A percentile compares a stretch with the other conserved stretches of the same genome.
Conservation (phyloP, 92 coral and sea anemone species). For the Epizoanthus scotinus region DNA sequence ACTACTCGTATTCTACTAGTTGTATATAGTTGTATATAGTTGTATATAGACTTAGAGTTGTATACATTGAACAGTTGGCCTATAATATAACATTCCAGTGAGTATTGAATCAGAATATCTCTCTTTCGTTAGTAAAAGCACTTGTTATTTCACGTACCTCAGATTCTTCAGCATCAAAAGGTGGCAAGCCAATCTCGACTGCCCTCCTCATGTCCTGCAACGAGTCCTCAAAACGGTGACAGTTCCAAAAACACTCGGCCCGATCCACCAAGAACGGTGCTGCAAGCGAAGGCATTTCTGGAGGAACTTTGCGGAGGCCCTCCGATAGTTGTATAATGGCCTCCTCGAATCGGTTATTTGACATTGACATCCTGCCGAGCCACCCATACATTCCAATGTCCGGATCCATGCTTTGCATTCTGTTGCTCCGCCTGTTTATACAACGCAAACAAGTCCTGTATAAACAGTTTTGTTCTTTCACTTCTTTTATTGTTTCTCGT, state of each 20-base stretch:
- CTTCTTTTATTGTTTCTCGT: too few species aligned
- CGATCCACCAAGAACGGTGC: constrained; percentile 28
- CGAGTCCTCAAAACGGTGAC: constrained; percentile 2
- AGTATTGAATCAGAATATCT: too few species aligned
- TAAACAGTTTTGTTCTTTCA: too few species aligned
- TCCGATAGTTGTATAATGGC: not conserved
- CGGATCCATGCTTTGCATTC: not conserved
- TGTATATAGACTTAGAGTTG: too few species aligned
- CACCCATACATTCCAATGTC: not conserved
- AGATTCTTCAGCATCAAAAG: constrained; percentile 16
- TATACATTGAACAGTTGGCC: too few species aligned
- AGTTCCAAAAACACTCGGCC: constrained; percentile 20
- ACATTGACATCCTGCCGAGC: constrained; percentile 15
- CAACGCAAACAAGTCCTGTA: too few species aligned
- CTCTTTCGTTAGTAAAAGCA: too few species aligned
- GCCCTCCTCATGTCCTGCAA: constrained; percentile 22
- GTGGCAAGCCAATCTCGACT: constrained; percentile 2
- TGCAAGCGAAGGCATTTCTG: not conserved
- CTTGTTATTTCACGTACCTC: not conserved
- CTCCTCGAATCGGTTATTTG: not conserved
- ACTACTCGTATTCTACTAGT: too few species aligned
- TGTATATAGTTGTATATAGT: too few species aligned
- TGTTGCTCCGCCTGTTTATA: not conserved
- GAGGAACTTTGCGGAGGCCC: constrained; percentile 22
- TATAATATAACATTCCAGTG: too few species aligned